phyloP scores from a whole-genome alignment of 2,888 invertebrate genomes.

The Drosophila bunnanda region DNA sequence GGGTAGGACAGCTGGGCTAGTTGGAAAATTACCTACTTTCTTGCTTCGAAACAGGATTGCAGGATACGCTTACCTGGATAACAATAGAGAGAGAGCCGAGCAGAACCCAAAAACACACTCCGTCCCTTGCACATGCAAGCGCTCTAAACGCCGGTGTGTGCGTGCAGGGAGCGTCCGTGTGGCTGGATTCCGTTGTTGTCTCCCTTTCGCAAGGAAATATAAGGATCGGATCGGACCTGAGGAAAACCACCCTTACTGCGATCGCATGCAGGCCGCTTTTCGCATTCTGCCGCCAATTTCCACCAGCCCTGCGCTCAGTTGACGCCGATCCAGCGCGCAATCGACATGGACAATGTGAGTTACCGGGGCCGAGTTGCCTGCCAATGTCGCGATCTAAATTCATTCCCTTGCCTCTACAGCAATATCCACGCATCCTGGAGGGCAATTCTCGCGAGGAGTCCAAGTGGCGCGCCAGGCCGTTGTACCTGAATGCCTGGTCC shows the following conservation, averaged over 20 bases:
- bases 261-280: constrained; percentile 38
- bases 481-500: constrained; percentile 76
- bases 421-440: constrained; percentile 30
- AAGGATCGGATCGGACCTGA: constrained; percentile 1
- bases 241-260: constrained; percentile 59
- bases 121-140: constrained; percentile 18
- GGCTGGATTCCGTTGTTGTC: constrained; percentile 61
- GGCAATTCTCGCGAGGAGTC: constrained; percentile 25
- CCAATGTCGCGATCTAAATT: too few relatives aligned
- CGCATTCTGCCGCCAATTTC: constrained; percentile 73
- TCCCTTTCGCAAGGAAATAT: constrained; percentile 8
- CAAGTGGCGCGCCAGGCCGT: constrained; percentile 16
- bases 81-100: constrained; percentile 3
- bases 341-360: constrained; percentile 62
- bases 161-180: constrained; percentile 61
- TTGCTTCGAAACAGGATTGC: constrained; percentile 13
- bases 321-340: constrained; percentile 47
- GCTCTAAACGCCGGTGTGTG: constrained; percentile 3
- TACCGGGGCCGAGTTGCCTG: background rate
- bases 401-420: constrained; percentile 22
- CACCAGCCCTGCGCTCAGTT: constrained; percentile 38
- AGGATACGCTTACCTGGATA: constrained; percentile 37
- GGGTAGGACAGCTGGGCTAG: constrained; percentile 35
- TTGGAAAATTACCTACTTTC: constrained; percentile 34
- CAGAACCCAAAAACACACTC: background rate